Percentiles rank a stretch among this genome's conserved stretches.
Evolutionary conservation across 2,888 invertebrate species (phyloP).

Genomic region (Aleiodes alternator): DNA sequence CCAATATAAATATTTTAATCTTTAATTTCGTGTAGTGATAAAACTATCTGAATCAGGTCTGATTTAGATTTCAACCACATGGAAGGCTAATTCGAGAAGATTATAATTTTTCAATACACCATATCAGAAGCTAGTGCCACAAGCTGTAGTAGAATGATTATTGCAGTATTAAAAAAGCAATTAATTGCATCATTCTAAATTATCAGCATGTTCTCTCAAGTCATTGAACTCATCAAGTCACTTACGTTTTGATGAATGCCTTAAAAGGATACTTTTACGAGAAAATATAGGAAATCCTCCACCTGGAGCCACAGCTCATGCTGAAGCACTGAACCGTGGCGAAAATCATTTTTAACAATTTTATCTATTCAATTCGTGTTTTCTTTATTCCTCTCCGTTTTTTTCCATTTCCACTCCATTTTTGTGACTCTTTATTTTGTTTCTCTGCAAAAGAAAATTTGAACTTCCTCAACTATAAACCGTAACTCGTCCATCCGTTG

Average conservation of each 20-base stretch:
- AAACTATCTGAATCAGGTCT: too few relatives aligned
- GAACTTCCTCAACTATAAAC: slow-evolving; percentile 48
- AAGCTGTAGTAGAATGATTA: too few relatives aligned
- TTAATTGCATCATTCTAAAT: too few relatives aligned
- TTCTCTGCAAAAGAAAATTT: slow-evolving; percentile 34
- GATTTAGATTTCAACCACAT: too few relatives aligned
- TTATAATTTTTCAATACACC: too few relatives aligned
- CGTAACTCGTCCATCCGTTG: slow-evolving; percentile 44
- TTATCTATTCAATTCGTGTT: background rate
- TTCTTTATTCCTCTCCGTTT: slow-evolving; percentile 7
- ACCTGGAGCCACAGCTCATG: slow-evolving; percentile 20
- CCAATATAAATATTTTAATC: too few relatives aligned
- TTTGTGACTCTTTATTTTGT: slow-evolving; percentile 1
- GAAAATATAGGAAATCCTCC: slow-evolving; percentile 1
- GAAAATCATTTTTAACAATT: slow-evolving; percentile 11
- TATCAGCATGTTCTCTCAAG: background rate
- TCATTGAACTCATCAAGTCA: slow-evolving; percentile 5
- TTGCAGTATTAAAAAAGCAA: too few relatives aligned
- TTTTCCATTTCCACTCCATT: background rate
- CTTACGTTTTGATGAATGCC: slow-evolving; percentile 1
- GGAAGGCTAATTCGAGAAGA: too few relatives aligned
- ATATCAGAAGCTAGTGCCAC: too few relatives aligned
- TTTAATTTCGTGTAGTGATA: too few relatives aligned
- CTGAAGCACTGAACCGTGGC: slow-evolving; percentile 29
- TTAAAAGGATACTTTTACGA: slow-evolving; percentile 28